Evolutionary conservation across 2,888 invertebrate genomes (phyloP).

Genomic region (Pristionchus japonicus): DNA sequence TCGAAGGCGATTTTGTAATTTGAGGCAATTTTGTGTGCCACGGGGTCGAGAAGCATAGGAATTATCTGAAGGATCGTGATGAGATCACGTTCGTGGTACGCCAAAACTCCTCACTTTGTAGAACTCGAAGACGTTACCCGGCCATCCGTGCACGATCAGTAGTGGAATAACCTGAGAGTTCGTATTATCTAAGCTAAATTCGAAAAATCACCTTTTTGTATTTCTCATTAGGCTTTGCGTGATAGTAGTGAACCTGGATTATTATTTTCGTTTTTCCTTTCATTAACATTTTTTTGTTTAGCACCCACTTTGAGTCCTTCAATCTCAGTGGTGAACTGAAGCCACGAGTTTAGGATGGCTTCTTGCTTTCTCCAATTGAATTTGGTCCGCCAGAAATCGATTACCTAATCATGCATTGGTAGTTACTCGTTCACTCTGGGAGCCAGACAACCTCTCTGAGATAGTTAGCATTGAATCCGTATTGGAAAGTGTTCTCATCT

Average conservation of each 20-base stretch:
- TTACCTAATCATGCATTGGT: constrained; percentile 79
- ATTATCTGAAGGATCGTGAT: constrained; percentile 74
- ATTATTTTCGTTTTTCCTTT: not conserved
- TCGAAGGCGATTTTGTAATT: constrained; percentile 73
- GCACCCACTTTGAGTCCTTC: constrained; percentile 79
- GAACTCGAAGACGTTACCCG: constrained; percentile 87
- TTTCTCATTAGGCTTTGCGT: constrained; percentile 79
- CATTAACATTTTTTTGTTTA: not conserved
- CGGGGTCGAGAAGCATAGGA: constrained; percentile 79
- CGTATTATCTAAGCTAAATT: not conserved
- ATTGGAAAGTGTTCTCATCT: constrained; percentile 81
- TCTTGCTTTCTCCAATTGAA: constrained; percentile 85
- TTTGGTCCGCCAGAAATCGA: constrained; percentile 85
- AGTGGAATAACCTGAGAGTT: constrained; percentile 77
- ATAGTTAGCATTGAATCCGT: constrained; percentile 85
- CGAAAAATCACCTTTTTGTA: constrained; percentile 62
- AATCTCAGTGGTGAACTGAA: constrained; percentile 85
- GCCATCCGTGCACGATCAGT: constrained; percentile 88
- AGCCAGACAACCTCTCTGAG: constrained; percentile 52
- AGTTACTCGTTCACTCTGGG: no score
- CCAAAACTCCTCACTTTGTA: constrained; percentile 76
- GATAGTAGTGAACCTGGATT: constrained; percentile 83
- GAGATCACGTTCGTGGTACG: no score
- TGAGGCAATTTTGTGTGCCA: constrained; percentile 51
- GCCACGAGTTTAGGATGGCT: constrained; percentile 83